phyloP scores from a whole-genome alignment of 2,797 vertebrate genomes.

The Sitta carolinensis region DNA sequence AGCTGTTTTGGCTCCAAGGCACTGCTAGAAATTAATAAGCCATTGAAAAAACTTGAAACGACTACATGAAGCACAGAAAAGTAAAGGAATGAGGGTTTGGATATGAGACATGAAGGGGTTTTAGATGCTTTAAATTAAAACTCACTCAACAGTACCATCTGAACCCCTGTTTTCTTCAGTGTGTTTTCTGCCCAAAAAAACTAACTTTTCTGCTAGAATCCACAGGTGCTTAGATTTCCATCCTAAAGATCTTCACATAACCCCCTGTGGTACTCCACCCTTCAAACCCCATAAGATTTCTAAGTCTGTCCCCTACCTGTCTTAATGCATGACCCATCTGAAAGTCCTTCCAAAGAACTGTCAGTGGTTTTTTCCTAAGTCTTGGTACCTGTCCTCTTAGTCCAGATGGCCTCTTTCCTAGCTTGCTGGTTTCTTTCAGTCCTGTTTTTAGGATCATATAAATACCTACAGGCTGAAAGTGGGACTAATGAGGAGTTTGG shows the following conservation, averaged over 20 bases:
- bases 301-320: neutral
- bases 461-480: neutral
- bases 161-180: neutral
- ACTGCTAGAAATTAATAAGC: neutral
- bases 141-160: neutral
- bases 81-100: neutral
- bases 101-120: neutral
- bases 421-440: neutral
- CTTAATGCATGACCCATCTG: neutral
- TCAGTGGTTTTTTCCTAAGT: neutral
- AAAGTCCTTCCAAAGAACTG: neutral
- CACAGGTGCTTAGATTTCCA: neutral
- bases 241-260: neutral
- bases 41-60: conserved; percentile 7
- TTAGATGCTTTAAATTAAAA: neutral
- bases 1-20: neutral
- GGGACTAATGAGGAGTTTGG: neutral
- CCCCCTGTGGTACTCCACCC: neutral
- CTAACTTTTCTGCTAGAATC: neutral
- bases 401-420: neutral
- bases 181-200: neutral
- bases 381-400: neutral
- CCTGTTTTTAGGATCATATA: neutral
- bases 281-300: neutral
- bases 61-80: neutral